A percentile compares a stretch with the other conserved stretches of the same genome.
Conservation (phyloP, 2,888 invertebrate species). For the Quadroppia sp. region DNA sequence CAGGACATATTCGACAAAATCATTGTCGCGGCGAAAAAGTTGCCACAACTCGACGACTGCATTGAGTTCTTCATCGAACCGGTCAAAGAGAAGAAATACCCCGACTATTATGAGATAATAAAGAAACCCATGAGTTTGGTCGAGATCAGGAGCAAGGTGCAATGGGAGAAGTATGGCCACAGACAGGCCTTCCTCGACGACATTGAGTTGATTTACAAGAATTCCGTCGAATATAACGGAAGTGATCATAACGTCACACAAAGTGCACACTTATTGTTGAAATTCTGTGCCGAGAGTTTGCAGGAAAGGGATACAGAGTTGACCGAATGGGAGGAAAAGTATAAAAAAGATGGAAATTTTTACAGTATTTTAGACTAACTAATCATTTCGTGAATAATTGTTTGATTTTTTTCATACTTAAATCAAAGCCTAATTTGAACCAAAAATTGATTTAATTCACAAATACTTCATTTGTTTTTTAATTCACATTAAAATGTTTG, state of each 20-base stretch:
- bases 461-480: too few species aligned
- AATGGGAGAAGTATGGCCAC: background rate
- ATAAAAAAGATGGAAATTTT: too few species aligned
- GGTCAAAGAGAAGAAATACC: background rate
- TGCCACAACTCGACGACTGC: background rate
- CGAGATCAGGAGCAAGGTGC: background rate
- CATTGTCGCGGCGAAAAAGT: background rate
- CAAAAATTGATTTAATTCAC: too few species aligned
- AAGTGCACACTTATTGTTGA: background rate
- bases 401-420: too few species aligned
- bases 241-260: background rate
- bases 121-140: slow-evolving; percentile 33
- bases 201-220: slow-evolving; percentile 7
- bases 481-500: too few species aligned
- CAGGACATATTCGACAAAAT: background rate
- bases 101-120: slow-evolving; percentile 33
- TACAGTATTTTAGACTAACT: too few species aligned
- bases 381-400: too few species aligned
- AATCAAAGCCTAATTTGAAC: too few species aligned
- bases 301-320: too few species aligned
- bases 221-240: slow-evolving; percentile 23
- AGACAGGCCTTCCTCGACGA: slow-evolving; percentile 6
- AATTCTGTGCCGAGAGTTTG: background rate
- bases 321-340: too few species aligned
- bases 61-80: slow-evolving; percentile 5